These are phyloP conservation scores for Candoia aspera DNA, from an alignment of 2,113 vertebrate genomes.

Conservation along the genomic window DNA sequence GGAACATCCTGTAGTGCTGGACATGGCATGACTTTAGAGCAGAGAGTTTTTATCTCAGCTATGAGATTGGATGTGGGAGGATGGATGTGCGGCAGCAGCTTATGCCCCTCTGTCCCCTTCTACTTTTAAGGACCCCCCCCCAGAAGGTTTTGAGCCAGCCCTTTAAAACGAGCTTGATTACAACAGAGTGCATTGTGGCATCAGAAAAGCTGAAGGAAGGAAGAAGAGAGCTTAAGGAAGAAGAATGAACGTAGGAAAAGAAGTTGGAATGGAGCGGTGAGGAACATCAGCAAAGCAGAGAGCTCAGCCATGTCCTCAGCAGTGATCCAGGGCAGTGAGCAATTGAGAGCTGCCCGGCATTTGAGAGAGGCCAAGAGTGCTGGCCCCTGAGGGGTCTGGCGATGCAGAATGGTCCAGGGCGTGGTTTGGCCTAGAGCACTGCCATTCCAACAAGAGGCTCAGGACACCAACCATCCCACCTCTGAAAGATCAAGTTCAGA, in stretches of 20 bases:
- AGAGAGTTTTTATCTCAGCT: background rate
- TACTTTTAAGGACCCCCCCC: background rate
- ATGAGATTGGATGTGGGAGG: background rate
- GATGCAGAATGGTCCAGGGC: too few relatives aligned
- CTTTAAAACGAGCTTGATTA: background rate
- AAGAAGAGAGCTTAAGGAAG: too few relatives aligned
- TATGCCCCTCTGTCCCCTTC: background rate
- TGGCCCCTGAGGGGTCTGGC: too few relatives aligned
- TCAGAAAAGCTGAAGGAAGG: too few relatives aligned
- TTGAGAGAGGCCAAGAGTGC: too few relatives aligned
- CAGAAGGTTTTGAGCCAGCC: background rate
- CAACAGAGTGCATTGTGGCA: background rate
- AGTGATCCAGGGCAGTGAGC: too few relatives aligned
- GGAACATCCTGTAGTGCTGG: background rate
- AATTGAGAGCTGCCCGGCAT: too few relatives aligned
- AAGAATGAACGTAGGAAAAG: background rate
- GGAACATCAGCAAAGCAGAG: too few relatives aligned
- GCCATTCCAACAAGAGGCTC: background rate
- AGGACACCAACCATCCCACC: background rate
- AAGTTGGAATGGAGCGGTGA: background rate
- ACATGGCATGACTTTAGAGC: background rate
- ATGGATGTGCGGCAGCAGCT: background rate
- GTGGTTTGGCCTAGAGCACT: background rate
- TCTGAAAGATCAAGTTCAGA: background rate
- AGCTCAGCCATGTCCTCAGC: too few relatives aligned